phyloP scores from a whole-genome alignment of 2,888 invertebrate genomes.

The Drosophila setosimentum region DNA sequence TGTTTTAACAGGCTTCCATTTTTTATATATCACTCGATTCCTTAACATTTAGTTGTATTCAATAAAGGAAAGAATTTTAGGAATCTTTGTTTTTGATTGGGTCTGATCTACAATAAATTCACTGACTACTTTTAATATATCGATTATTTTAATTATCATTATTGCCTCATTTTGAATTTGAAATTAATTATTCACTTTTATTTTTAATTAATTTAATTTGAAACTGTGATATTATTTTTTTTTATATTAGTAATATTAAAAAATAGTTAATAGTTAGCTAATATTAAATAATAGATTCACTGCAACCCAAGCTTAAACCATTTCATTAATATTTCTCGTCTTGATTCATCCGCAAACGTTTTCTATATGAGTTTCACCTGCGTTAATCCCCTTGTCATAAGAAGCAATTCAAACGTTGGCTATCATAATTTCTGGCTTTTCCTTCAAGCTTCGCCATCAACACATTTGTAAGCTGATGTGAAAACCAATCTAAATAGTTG shows the following conservation, averaged over 20 bases:
- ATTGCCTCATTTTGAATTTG: background rate
- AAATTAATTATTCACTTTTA: background rate
- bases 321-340: background rate
- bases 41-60: background rate
- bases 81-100: background rate
- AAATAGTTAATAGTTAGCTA: rapidly evolving
- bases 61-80: background rate
- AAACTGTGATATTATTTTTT: background rate
- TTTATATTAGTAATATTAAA: background rate
- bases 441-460: constrained; percentile 21
- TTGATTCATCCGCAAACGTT: background rate
- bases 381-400: constrained; percentile 28
- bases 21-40: background rate
- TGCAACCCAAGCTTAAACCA: background rate
- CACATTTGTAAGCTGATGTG: constrained; percentile 31
- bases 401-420: background rate
- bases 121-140: background rate
- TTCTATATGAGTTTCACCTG: background rate
- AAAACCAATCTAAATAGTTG: constrained; percentile 32
- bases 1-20: background rate
- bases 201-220: background rate
- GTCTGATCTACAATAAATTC: no score
- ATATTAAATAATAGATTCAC: background rate
- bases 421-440: constrained; percentile 13
- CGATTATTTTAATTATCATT: background rate